Evolutionary conservation across 2,113 vertebrate species (phyloP), one percentile per base, ranked within the genome.

Genomic region (Mugil cephalus): DNA sequence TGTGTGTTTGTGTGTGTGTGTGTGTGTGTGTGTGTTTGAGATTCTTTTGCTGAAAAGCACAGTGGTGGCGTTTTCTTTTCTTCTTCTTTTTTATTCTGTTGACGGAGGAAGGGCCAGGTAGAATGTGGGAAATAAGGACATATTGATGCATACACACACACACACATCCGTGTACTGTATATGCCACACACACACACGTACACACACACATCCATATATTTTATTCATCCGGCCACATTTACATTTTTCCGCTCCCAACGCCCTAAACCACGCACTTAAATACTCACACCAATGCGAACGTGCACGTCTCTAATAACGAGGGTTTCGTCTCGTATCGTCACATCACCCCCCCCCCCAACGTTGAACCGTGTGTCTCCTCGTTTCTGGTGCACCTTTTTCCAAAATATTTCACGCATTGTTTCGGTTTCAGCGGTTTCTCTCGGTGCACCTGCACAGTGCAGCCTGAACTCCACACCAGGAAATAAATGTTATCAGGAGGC

Each of bases 21-120:
- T 65, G n/a, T n/a, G n/a, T n/a, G n/a, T n/a, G n/a, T n/a, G n/a
- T 2, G 1, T 30, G 47, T 61, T 42, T 46, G 69, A 77, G 69
- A 78, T 74, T 61, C 59, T 74, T 62, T 62, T 73, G 76, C 53
- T 78, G 74, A 87, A 85, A 81, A 71, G 66, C 77, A 58, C 83
- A 77, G 70, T 71, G 63, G 50, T 83, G 77, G 51, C 2, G 35
- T 86, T 58, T 78, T 77, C 8, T 70, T 42, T 78, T 67, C 13
- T 47, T 70, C 13, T 47, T 10, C 4, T 15, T 42, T 69, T 43
- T 46, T 56, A 48, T 74, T 46, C 69, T 82, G 59, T 77, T 74
- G 84, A 74, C 45, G 19, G 42, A 73, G 8, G 0, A 0, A 34
- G 18, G 10, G 21, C 10, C 47, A 61, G 60, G 7, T 39, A 24